Conservation (phyloP, 1,140 invertebrate species). For the Leptinotarsa texana region DNA sequence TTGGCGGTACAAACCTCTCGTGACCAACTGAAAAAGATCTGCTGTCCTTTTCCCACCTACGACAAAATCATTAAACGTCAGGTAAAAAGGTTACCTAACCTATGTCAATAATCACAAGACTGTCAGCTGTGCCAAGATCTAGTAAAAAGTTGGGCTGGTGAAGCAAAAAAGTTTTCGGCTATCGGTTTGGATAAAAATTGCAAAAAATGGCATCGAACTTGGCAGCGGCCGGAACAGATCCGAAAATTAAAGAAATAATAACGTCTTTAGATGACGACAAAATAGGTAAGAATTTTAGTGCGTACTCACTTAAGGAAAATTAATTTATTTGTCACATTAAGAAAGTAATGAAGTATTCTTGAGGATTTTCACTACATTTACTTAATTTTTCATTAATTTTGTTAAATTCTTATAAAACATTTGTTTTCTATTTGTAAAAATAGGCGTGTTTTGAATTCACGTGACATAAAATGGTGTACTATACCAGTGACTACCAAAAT, state of each 20-base stretch:
- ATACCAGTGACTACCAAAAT: constrained; percentile 29
- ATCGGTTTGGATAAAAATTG: background rate
- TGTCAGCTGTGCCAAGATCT: constrained; percentile 21
- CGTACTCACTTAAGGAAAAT: background rate
- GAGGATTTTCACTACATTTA: background rate
- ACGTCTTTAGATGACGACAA: constrained; percentile 77
- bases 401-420: background rate
- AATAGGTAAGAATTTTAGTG: constrained; percentile 67
- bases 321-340: background rate
- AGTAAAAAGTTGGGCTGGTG: constrained; percentile 24
- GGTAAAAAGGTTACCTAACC: background rate
- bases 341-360: background rate
- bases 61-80: constrained; percentile 22
- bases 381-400: background rate
- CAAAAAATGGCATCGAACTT: constrained; percentile 35
- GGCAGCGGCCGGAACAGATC: constrained; percentile 52
- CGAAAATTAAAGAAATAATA: constrained; percentile 73
- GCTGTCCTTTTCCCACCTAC: constrained; percentile 25
- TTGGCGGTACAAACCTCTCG: background rate
- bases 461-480: constrained; percentile 21
- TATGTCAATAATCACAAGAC: constrained; percentile 50
- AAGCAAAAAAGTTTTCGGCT: constrained; percentile 14
- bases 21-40: constrained; percentile 19
- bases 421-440: constrained; percentile 8
- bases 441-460: constrained; percentile 24